phyloP scores from a whole-genome alignment of 2,888 invertebrate species.

The Trisateles emortualis region DNA sequence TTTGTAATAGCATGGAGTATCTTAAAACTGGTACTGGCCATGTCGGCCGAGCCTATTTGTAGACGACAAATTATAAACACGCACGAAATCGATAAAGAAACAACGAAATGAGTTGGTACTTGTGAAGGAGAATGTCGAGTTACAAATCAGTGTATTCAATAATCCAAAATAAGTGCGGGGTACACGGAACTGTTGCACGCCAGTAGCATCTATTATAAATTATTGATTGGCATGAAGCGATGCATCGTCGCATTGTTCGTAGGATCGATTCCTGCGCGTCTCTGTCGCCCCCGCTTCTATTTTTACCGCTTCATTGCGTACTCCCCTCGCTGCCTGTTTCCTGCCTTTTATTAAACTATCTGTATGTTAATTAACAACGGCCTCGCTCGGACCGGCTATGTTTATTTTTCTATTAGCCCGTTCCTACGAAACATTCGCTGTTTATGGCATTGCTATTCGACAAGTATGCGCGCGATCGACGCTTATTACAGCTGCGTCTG shows the following conservation, averaged over 20 bases:
- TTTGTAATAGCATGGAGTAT: not conserved
- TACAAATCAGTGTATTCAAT: conserved; percentile 28
- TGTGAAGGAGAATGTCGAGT: conserved; percentile 10
- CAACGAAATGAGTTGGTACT: conserved; percentile 10
- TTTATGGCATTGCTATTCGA: conserved; percentile 62
- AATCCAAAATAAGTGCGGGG: conserved; percentile 24
- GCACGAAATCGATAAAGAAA: not conserved
- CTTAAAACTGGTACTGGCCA: not conserved
- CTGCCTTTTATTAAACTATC: conserved; percentile 87
- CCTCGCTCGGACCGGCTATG: conserved; percentile 73
- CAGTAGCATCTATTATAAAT: conserved; percentile 75
- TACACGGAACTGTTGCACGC: conserved; percentile 41
- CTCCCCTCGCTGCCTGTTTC: conserved; percentile 84
- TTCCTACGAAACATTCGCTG: conserved; percentile 69
- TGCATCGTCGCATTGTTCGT: conserved; percentile 75
- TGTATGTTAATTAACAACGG: conserved; percentile 86
- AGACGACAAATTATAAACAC: not conserved
- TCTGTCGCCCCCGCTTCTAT: conserved; percentile 82
- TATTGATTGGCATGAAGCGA: conserved; percentile 77
- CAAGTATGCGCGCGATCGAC: conserved; percentile 37
- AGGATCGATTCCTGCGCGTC: conserved; percentile 80
- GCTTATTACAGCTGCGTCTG: conserved; percentile 44
- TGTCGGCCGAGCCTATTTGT: not conserved
- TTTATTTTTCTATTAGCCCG: conserved; percentile 80
- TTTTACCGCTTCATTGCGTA: conserved; percentile 86